A percentile compares a stretch with the other conserved stretches of the same genome.
Conservation (phyloP, 2,113 vertebrate genomes). For the Pygoscelis adeliae region DNA sequence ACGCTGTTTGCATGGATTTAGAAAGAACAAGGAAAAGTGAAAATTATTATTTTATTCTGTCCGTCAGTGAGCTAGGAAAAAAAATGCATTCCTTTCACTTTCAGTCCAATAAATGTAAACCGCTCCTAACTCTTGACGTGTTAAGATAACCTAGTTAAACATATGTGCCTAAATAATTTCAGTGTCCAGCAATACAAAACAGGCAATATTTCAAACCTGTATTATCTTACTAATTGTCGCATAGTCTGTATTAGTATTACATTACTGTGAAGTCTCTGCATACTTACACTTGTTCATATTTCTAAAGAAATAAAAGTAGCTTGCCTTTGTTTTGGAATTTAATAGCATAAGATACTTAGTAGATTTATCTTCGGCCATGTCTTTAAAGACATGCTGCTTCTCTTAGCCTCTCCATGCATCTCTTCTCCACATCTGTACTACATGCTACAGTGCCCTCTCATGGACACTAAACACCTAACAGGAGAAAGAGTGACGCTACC, state of each 20-base stretch:
- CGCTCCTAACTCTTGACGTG: not conserved
- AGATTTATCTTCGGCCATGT: not conserved
- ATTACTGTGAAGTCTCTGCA: not conserved
- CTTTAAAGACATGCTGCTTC: not conserved
- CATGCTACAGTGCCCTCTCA: slow-evolving; percentile 69
- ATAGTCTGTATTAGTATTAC: not conserved
- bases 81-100: not conserved
- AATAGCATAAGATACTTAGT: not conserved
- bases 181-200: not conserved
- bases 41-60: not conserved
- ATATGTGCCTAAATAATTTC: not conserved
- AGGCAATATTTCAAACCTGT: not conserved
- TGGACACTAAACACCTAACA: slow-evolving; percentile 43
- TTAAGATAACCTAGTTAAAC: not conserved
- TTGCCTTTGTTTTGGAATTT: not conserved
- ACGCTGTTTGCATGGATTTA: not conserved
- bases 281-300: not conserved
- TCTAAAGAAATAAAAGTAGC: not conserved
- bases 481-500: not conserved
- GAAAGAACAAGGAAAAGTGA: not conserved
- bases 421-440: not conserved
- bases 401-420: not conserved
- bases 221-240: not conserved
- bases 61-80: not conserved
- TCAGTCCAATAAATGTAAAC: not conserved